Percentiles rank a stretch among this genome's conserved stretches.
Conservation (phyloP, 2,113 vertebrate genomes). For the Mastomys coucha region DNA sequence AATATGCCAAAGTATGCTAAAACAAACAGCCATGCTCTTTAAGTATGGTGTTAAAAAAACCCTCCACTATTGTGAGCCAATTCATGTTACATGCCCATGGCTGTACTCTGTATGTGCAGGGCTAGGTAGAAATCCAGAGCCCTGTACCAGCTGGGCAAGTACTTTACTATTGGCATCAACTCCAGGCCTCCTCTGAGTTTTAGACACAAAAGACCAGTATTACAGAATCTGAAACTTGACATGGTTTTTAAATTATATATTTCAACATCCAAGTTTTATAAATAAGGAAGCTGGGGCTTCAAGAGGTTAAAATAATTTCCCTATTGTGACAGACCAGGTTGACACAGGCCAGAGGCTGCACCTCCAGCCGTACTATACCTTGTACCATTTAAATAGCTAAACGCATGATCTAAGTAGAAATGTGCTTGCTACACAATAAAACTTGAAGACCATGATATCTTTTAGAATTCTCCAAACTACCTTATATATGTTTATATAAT, state of each 20-base stretch:
- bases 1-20: background rate
- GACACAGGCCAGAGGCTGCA: background rate
- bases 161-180: background rate
- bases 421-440: background rate
- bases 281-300: background rate
- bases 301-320: background rate
- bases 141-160: background rate
- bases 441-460: background rate
- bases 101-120: background rate
- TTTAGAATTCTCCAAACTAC: too few species aligned
- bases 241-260: background rate
- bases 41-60: background rate
- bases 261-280: background rate
- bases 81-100: background rate
- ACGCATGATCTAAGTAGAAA: background rate
- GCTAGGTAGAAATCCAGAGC: background rate
- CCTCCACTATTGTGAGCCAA: background rate
- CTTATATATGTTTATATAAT: too few species aligned
- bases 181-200: background rate
- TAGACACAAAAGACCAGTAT: background rate
- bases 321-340: background rate
- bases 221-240: background rate
- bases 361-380: background rate
- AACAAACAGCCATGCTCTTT: background rate
- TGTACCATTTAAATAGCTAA: background rate